These are phyloP conservation scores for Toxotes chatareus DNA, from an alignment of 2,113 vertebrate species.

Conservation along the genomic window DNA sequence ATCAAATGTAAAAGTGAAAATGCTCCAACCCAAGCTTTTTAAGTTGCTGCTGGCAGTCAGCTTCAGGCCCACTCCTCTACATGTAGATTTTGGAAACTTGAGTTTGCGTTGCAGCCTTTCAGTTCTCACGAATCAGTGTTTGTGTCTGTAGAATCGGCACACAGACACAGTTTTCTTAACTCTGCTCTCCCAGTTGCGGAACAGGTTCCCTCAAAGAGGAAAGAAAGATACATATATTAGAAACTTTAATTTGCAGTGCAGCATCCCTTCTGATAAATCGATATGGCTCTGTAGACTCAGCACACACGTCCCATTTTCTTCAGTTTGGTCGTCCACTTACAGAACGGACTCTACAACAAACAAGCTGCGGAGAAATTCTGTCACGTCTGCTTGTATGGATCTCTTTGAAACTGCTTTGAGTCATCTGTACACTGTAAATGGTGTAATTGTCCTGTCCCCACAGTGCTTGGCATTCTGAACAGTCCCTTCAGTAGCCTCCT, in stretches of 20 bases:
- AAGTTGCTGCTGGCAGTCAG: not conserved
- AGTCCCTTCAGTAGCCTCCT: conserved; percentile 89
- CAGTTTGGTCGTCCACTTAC: conserved; percentile 8
- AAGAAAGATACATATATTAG: not conserved
- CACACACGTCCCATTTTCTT: conserved; percentile 5
- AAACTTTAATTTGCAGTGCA: not conserved
- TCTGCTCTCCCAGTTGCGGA: not conserved
- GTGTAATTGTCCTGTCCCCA: conserved; percentile 18
- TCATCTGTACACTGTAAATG: not conserved
- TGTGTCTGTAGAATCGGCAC: conserved; percentile 31
- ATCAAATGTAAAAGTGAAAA: conserved; percentile 17
- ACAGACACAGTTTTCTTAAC: not conserved
- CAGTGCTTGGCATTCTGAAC: conserved; percentile 89
- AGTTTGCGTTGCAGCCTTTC: not conserved
- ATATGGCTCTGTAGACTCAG: conserved; percentile 12
- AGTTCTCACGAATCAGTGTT: conserved; percentile 7
- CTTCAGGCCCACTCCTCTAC: not conserved
- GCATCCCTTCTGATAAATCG: conserved; percentile 1
- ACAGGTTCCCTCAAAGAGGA: not conserved
- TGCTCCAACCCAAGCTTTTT: not conserved
- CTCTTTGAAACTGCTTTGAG: not conserved
- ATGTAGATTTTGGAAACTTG: conserved; percentile 1
- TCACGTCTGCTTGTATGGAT: not conserved
- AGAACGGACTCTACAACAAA: not conserved
- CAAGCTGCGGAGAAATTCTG: not conserved